These are phyloP conservation scores for Heliconius hermathena DNA, from an alignment of 1,140 invertebrate genomes.

Conservation along the genomic window DNA sequence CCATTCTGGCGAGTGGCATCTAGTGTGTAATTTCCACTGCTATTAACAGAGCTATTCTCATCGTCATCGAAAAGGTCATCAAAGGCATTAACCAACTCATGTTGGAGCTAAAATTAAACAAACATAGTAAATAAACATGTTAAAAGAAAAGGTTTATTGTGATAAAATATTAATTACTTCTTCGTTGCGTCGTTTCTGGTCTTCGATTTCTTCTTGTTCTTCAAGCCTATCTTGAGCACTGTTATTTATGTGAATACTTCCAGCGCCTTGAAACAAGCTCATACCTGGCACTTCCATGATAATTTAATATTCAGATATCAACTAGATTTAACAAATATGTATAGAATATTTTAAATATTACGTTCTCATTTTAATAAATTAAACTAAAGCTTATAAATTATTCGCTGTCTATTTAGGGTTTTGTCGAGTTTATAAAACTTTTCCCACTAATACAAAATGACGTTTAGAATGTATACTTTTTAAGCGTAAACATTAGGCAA, in stretches of 20 bases:
- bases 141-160: background rate
- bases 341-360: background rate
- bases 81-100: slow-evolving; percentile 82
- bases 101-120: slow-evolving; percentile 72
- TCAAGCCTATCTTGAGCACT: slow-evolving; percentile 81
- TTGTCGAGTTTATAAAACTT: slow-evolving; percentile 24
- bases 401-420: background rate
- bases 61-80: slow-evolving; percentile 82
- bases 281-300: slow-evolving; percentile 81
- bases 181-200: slow-evolving; percentile 81
- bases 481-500: slow-evolving; percentile 12
- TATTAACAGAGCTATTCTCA: slow-evolving; percentile 81
- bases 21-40: slow-evolving; percentile 75
- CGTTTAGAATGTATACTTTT: slow-evolving; percentile 28
- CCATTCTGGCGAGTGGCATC: slow-evolving; percentile 64
- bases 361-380: background rate
- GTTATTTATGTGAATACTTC: slow-evolving; percentile 82
- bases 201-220: slow-evolving; percentile 82
- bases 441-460: slow-evolving; percentile 26
- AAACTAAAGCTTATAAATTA: background rate
- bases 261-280: slow-evolving; percentile 83
- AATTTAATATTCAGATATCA: background rate
- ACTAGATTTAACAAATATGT: background rate
- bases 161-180: slow-evolving; percentile 68
- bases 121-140: slow-evolving; percentile 11